Evolutionary conservation across 2,888 invertebrate genomes (phyloP), one percentile per base, ranked within the genome.

Genomic region (Zhuqinia jingwanae): DNA sequence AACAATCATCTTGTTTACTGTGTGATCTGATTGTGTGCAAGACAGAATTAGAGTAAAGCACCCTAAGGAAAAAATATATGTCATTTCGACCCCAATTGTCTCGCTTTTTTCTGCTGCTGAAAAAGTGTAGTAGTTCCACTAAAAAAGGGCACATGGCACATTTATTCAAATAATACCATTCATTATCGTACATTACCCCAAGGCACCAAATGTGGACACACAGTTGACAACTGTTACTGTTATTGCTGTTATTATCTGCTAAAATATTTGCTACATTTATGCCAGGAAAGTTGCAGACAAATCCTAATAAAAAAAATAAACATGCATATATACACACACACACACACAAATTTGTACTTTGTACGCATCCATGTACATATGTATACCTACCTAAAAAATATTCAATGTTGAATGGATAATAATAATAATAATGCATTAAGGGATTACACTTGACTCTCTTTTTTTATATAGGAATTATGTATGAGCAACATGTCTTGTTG

Each of bases 131-230:
- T 45, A 70, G 45, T 25, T 70, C 25, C 25, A 20, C 25, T 45
- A 47, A 45, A 45, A 45, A 15, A 45, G 70, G 70, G 22, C 70
- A 70, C 70, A 70, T 70, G 70, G 42, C 82, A 75, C 60, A 75
- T 82, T 82, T 82, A 60, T 82, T 75, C 73, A 60, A 82, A 82
- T 82, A 82, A 70, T 70, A 45, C 42, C 70, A 6, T 45, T 73
- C 82, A 82, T 82, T 82, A 82, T 42, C 60, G 70, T 82, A 56
- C 65, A 53, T 75, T 75, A 75, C 50, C 75, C 75, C 1, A 70
- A 45, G 47, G 70, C 11, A 45, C 10, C 20, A 11, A 3, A 45
- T 45, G 45, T 42, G 3, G 3, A 15, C n/a, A 63, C 27, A 63
- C 15, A 47, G 63, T 63, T 78, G 78, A 60, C 78, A 78, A 63